Conservation (phyloP, 2,888 invertebrate species). For the Epistrophella euchroma region DNA sequence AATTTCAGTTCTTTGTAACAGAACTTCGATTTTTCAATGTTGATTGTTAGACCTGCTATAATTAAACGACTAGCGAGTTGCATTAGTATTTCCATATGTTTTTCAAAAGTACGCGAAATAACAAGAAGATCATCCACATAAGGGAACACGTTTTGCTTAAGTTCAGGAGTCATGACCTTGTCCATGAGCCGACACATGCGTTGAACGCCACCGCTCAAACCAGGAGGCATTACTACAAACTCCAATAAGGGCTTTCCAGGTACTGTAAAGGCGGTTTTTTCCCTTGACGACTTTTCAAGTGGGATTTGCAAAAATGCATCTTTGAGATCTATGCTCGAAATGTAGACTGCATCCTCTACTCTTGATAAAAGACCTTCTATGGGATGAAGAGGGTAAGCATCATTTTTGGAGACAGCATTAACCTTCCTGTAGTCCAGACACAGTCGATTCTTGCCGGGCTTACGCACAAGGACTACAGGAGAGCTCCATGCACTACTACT, state of each 20-base stretch:
- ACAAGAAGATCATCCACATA: conserved; percentile 63
- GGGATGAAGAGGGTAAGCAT: too few species aligned
- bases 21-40: background rate
- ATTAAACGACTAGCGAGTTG: background rate
- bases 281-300: too few species aligned
- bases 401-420: too few species aligned
- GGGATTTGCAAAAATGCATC: too few species aligned
- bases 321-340: too few species aligned
- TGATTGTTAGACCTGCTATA: background rate
- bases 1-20: background rate
- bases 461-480: background rate
- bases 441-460: background rate
- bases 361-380: too few species aligned
- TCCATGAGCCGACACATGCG: conserved; percentile 1
- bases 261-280: conserved; percentile 1
- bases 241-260: background rate
- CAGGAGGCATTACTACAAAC: background rate
- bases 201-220: conserved; percentile 1
- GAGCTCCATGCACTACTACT: background rate
- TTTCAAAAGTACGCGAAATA: conserved; percentile 45
- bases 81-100: conserved; percentile 4
- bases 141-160: background rate
- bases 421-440: background rate
- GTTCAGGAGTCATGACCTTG: background rate
- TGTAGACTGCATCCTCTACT: too few species aligned